Evolutionary conservation across 1,140 invertebrate species (phyloP).

Genomic region (Hestina assimilis): DNA sequence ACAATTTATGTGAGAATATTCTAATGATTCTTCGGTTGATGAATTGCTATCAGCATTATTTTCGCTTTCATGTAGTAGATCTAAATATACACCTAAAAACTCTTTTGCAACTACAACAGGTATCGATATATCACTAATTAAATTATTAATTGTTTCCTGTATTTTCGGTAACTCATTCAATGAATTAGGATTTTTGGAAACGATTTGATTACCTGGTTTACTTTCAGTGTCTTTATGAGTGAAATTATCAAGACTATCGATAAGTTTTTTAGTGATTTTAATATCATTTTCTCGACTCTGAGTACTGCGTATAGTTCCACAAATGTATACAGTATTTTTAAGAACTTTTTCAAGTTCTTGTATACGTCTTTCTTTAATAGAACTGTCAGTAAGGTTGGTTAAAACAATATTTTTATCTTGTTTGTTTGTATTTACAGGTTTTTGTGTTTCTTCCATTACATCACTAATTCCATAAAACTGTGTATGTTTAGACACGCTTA

Average conservation of each 20-base stretch:
- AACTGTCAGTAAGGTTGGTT: constrained; percentile 38
- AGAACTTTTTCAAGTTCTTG: constrained; percentile 58
- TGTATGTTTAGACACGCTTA: constrained; percentile 39
- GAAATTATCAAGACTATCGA: constrained; percentile 44
- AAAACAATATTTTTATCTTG: constrained; percentile 22
- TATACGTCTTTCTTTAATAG: constrained; percentile 51
- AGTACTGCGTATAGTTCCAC: constrained; percentile 37
- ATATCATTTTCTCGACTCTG: constrained; percentile 49
- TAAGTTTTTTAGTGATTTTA: constrained; percentile 50
- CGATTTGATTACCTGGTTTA: constrained; percentile 13
- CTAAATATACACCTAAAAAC: constrained; percentile 57
- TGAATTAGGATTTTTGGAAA: constrained; percentile 38
- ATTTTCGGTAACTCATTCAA: constrained; percentile 50
- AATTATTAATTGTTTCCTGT: constrained; percentile 53
- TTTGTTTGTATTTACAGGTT: constrained; percentile 14
- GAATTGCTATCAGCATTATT: constrained; percentile 32
- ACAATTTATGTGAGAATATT: constrained; percentile 30
- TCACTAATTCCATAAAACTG: constrained; percentile 42
- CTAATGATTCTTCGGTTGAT: constrained; percentile 29
- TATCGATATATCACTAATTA: constrained; percentile 51
- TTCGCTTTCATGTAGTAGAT: constrained; percentile 41
- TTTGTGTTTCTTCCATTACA: constrained; percentile 24
- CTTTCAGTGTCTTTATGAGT: constrained; percentile 22
- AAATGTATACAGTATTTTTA: constrained; percentile 64
- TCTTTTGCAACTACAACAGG: constrained; percentile 52